A percentile compares a stretch with the other conserved stretches of the same genome.
These are phyloP conservation scores for Ptilorrhoa leucosticta DNA, from an alignment of 2,113 vertebrate species.

Conservation along the genomic window DNA sequence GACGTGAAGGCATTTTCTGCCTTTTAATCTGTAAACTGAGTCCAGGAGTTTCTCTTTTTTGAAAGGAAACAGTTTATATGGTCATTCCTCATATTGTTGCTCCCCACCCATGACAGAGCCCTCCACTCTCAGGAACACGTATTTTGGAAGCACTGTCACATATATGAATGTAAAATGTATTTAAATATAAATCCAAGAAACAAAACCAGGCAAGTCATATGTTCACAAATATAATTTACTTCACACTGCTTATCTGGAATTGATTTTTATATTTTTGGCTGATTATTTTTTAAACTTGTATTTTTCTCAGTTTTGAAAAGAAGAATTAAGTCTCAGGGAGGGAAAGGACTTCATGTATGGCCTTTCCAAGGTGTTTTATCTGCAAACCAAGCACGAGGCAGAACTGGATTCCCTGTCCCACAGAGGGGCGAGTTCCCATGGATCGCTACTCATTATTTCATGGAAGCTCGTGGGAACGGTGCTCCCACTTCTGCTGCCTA, in stretches of 20 bases:
- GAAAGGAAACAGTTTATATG: not conserved
- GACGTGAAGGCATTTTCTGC: not conserved
- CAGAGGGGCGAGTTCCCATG: rapidly evolving
- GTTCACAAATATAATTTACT: not conserved
- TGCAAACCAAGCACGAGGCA: rapidly evolving
- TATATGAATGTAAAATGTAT: not conserved
- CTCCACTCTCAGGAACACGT: not conserved
- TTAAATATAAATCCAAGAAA: not conserved
- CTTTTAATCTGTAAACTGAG: rapidly evolving
- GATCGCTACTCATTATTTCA: not conserved
- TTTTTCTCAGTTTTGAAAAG: not conserved
- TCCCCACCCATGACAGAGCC: not conserved
- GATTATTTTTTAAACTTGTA: not conserved
- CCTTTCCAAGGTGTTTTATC: not conserved
- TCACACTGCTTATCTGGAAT: not conserved
- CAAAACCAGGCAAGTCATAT: not conserved
- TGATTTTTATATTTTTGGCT: not conserved
- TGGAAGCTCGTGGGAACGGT: rapidly evolving
- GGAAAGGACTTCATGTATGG: not conserved
- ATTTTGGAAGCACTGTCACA: not conserved
- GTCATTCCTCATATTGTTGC: not conserved
- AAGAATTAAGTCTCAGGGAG: not conserved
- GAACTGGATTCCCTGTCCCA: not conserved
- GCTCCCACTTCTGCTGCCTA: not conserved
- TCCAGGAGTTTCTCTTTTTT: not conserved